phyloP scores from a whole-genome alignment of 2,797 vertebrate species.

The Ctenosaura bakeri region DNA sequence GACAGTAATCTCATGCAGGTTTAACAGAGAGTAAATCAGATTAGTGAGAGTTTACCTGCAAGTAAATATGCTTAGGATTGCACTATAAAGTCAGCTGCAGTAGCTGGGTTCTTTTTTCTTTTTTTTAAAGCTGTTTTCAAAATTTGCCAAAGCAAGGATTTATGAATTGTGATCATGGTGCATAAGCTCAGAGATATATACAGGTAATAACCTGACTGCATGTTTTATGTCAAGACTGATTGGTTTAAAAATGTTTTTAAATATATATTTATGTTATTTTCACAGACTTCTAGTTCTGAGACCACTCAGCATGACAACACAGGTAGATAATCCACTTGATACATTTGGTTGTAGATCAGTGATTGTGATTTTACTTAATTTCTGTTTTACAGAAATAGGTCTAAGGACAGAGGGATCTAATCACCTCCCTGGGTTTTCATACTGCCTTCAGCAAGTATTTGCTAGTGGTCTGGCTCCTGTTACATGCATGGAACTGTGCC shows the following conservation, averaged over 20 bases:
- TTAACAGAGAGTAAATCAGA: background rate
- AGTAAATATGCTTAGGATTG: background rate
- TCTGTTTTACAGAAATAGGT: background rate
- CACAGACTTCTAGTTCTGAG: conserved; percentile 28
- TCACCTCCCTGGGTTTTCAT: background rate
- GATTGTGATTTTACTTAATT: background rate
- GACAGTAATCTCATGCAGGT: background rate
- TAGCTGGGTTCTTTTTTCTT: background rate
- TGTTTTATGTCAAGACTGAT: background rate
- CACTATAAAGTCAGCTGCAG: background rate
- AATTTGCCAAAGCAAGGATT: background rate
- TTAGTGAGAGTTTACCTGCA: background rate
- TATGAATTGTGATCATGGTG: background rate
- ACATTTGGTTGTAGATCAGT: background rate
- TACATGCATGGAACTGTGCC: background rate
- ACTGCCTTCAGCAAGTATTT: background rate
- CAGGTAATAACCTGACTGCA: background rate
- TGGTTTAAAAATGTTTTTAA: too few relatives aligned
- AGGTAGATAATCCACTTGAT: conserved; percentile 53
- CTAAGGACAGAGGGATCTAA: background rate
- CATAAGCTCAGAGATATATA: background rate
- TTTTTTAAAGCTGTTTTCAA: background rate
- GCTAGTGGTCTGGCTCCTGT: background rate
- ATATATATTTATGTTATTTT: background rate
- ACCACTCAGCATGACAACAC: accelerated